Evolutionary conservation across 2,888 invertebrate genomes (phyloP).

Genomic region (Seira ritae): DNA sequence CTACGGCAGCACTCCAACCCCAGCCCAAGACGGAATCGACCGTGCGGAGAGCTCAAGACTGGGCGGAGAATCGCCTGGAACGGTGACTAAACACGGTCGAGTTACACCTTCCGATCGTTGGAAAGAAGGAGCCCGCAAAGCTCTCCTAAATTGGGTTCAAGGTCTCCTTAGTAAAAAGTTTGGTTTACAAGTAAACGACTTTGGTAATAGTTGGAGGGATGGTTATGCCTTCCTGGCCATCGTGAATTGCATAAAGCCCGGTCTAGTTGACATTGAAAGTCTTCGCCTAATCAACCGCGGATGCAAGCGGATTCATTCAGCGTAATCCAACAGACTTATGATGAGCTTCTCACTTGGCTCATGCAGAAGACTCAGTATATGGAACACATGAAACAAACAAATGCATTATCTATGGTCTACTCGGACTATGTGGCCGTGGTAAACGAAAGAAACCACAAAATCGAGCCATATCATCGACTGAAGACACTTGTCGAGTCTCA

Average conservation of each 20-base stretch:
- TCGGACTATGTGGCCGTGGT: constrained; percentile 88
- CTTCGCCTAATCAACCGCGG: constrained; percentile 78
- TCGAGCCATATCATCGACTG: constrained; percentile 85
- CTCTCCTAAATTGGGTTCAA: constrained; percentile 95
- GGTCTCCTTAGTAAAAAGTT: constrained; percentile 89
- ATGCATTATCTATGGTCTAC: constrained; percentile 86
- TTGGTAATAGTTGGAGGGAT: constrained; percentile 71
- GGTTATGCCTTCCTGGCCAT: constrained; percentile 96
- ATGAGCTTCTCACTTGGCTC: constrained; percentile 88
- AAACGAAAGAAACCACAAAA: constrained; percentile 85
- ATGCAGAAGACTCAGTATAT: constrained; percentile 85
- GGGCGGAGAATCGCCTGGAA: constrained; percentile 68
- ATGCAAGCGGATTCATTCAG: constrained; percentile 77
- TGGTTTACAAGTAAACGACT: constrained; percentile 91
- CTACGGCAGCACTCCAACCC: constrained; percentile 67
- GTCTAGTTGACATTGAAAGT: constrained; percentile 91
- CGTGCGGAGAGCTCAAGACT: constrained; percentile 60
- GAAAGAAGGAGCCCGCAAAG: constrained; percentile 94
- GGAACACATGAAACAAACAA: constrained; percentile 85
- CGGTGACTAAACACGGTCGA: constrained; percentile 67
- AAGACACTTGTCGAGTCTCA: constrained; percentile 88
- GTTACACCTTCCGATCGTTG: constrained; percentile 80
- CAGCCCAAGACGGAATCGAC: constrained; percentile 52
- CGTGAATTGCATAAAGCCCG: constrained; percentile 95
- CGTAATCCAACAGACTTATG: constrained; percentile 88